Evolutionary conservation across 2,888 invertebrate species (phyloP), one percentile per base, ranked within the genome.

Genomic region (Pyrgus malvae): DNA sequence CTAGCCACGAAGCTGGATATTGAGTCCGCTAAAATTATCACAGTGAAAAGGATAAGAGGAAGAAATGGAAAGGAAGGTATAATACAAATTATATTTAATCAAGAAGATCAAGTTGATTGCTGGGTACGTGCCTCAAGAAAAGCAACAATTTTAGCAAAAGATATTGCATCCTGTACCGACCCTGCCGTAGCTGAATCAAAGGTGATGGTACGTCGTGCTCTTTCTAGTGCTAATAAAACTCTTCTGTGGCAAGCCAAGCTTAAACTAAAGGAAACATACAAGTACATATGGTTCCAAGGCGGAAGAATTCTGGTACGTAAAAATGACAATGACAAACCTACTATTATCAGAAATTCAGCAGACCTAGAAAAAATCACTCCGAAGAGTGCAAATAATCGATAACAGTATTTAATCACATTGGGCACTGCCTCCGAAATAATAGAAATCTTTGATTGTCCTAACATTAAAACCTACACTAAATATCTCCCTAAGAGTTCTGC

Each of bases 251-350:
- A 57, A 6, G 16, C 55, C 1, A 57, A 57, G 33, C 54, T 40
- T 12, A 31, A 50, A 38, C 38, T 58, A 11, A 31, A 48, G 25
- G 48, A 33, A 14, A 50, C 31, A 1, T 50, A 46, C 19, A 53
- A 55, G 17, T 58, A 51, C 40, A 35, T 58, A 12, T 58, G 55
- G 55, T 59, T 48, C 8, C 44, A 57, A 42, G 31, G 41, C 2
- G 49, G 57, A 37, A 33, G 8, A 6, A 9, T 54, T 6, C 23
- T 29, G 9, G 53, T 19, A 1, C 37, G 53, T 23, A 46, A 45
- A 23, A 12, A 19, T 14, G 53, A 53, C 60, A 56, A 53, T 53
- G 54, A 33, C 2, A 46, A 44, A 14, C 6, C 21, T 3, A 11
- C 37, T 6, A 23, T 17, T 3, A 48, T 48, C 2, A 37, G 48